Conservation (phyloP, 2,113 vertebrate species). For the Cynocephalus volans region DNA sequence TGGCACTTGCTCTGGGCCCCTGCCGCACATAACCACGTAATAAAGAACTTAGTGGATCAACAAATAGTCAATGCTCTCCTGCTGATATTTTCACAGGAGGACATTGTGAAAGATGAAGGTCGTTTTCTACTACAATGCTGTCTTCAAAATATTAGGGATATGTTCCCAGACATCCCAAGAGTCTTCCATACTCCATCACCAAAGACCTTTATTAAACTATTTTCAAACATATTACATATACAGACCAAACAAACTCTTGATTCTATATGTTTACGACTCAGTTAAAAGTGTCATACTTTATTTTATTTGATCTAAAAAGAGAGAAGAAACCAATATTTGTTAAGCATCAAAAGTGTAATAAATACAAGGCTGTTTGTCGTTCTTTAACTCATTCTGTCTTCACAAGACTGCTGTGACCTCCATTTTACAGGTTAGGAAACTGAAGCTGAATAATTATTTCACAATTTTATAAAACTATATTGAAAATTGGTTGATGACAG, state of each 20-base stretch:
- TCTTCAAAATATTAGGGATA: background rate
- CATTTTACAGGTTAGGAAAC: slow-evolving; percentile 10
- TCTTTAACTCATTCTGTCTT: background rate
- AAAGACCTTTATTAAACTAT: background rate
- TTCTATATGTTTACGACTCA: background rate
- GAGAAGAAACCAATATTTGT: background rate
- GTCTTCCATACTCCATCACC: background rate
- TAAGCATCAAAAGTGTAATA: background rate
- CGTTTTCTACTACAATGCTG: background rate
- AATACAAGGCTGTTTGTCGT: background rate
- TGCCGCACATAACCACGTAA: background rate
- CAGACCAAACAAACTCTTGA: background rate
- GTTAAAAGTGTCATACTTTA: background rate
- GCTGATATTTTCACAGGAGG: background rate
- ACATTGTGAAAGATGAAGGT: background rate
- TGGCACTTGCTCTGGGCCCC: background rate
- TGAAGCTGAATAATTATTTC: slow-evolving; percentile 7
- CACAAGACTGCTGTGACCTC: background rate
- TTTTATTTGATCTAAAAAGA: slow-evolving; percentile 28
- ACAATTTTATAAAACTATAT: slow-evolving; percentile 19
- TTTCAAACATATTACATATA: slow-evolving; percentile 4
- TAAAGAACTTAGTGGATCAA: background rate
- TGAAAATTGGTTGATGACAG: slow-evolving; percentile 22
- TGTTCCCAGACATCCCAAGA: background rate
- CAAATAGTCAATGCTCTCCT: background rate